Evolutionary conservation across 2,797 vertebrate genomes (phyloP).

Genomic region (Cyclopterus lumpus): DNA sequence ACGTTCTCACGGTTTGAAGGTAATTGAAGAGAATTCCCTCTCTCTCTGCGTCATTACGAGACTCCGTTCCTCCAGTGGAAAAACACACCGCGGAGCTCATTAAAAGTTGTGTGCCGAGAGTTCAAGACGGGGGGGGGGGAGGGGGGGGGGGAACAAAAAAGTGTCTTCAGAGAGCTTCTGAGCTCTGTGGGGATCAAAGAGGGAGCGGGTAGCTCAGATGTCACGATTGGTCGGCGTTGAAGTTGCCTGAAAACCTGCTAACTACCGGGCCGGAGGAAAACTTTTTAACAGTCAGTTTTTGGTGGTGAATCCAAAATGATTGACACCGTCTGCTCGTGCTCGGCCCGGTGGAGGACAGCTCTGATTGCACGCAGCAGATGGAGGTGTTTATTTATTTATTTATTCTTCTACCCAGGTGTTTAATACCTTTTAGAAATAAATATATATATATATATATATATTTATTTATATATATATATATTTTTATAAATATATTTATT

Average conservation of each 20-base stretch:
- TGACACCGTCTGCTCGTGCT: conserved; percentile 51
- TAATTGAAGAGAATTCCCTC: conserved; percentile 43
- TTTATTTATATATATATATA: no score
- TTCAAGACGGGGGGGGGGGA: conserved; percentile 2
- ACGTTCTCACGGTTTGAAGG: conserved; percentile 20
- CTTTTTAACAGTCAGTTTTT: no score
- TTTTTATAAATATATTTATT: no score
- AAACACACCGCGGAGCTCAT: conserved; percentile 35
- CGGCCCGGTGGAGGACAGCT: conserved; percentile 10
- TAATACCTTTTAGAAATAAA: no score
- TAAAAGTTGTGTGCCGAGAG: conserved; percentile 32
- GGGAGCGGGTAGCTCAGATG: conserved; percentile 1
- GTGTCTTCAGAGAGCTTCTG: conserved; percentile 14
- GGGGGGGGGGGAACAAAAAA: no score
- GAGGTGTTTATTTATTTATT: no score
- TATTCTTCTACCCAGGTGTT: no score
- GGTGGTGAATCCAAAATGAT: conserved; percentile 33
- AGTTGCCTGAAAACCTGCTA: background rate
- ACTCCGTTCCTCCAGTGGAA: background rate
- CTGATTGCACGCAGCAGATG: conserved; percentile 33
- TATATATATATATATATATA: no score
- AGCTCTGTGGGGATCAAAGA: conserved; percentile 21
- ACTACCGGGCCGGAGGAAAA: background rate
- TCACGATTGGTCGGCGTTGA: background rate
- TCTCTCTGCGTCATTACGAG: background rate